Base-by-base conservation (phyloP, 92 coral and sea anemone species). In the Porites cylindrica region DNA sequence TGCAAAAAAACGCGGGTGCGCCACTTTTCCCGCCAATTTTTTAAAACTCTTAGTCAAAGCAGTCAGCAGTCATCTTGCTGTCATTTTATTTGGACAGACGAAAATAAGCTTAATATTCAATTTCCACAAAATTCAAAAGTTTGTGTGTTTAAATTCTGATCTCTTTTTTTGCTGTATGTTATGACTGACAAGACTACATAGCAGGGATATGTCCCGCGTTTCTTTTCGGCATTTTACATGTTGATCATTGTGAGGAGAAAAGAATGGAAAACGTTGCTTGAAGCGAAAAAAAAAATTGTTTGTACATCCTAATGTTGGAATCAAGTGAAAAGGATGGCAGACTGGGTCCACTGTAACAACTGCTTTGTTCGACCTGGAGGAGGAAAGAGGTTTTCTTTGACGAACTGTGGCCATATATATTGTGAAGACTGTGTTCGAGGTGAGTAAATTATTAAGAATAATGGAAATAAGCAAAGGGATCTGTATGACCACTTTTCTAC, bases 341-440 rank as follows among this genome's bases (percentile, higher is more conserved):
- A 92, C 60, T 97, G 99, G 99, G 97, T 97, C 77, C 99, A 97
- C 67, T 97, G 99, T 82, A 97, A 97, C 63, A 78, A 90, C 59
- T 97, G 99, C 82, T 95, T 86, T 76, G 64, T 88, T 62, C 96
- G 91, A 88, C 99, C 98, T 58, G 96, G 94, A 65, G 86, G 90
- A 56, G 90, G 90, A 51, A 94, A 87, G 85, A 93, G 89, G 78
- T 97, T 97, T 86, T 92, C 84, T 66, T 83, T 97, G 20, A 97
- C 99, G 29, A 97, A 94, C 83, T 97, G 99, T 84, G 99, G 99
- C 11, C 99, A 97, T 72, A 79, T 97, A 21, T 97, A 96, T 86
- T 97, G 99, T 63, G 94, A 96, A 66, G 96, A 96, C 26, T 97
- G 99, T 72, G 76, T 91, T 18, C 84, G 93, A 96, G 98, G 99